Base-by-base conservation (phyloP, 2,113 vertebrate species). In the Paramisgurnus dabryanus region DNA sequence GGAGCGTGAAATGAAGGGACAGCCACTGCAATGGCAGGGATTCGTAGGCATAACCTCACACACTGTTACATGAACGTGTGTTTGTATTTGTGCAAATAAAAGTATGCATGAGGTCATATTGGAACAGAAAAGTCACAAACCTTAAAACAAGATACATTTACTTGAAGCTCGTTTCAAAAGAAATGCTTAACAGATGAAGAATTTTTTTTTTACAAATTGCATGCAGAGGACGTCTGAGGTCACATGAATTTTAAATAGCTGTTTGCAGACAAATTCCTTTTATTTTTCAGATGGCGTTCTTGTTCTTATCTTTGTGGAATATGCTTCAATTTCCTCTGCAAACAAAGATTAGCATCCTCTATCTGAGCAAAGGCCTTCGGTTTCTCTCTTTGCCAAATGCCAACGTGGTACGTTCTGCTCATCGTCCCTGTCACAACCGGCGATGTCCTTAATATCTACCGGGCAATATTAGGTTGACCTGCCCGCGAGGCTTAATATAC, bases 1-100 rank as follows among this genome's bases (percentile, higher is more conserved):
- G 67, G 83, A 93, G 92, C 92, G 84, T 94, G 93, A 94, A 94
- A 93, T 93, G 92, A 94, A 93, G 89, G 90, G 90, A 92, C 89
- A 84, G 89, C 87, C 87, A 85, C 68, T 57, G 89, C 84, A 88
- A 88, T 90, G 89, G 87, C 85, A 89, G 88, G 89, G 84, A 90
- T 76, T 85, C 87, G 85, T 86, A 84, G 80, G 79, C 81, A 83
- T 81, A 87, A 55, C 40, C 82, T 61, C 75, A 83, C 65, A 64
- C 80, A 77, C 76, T 63, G 66, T 72, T 58, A 64, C 67, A 41
- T 76, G 58, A 66, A 67, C 57, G 10, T 22, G 57, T 18, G 17
- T 64, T 82, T 72, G 45, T 68, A 74, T 60, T 45, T 17, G 13
- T 75, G 67, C 61, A 17, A 73, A 76, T 41, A 7, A 55, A 66